Evolutionary conservation across 2,888 invertebrate genomes (phyloP).

Genomic region (Digitonthophagus gazella): DNA sequence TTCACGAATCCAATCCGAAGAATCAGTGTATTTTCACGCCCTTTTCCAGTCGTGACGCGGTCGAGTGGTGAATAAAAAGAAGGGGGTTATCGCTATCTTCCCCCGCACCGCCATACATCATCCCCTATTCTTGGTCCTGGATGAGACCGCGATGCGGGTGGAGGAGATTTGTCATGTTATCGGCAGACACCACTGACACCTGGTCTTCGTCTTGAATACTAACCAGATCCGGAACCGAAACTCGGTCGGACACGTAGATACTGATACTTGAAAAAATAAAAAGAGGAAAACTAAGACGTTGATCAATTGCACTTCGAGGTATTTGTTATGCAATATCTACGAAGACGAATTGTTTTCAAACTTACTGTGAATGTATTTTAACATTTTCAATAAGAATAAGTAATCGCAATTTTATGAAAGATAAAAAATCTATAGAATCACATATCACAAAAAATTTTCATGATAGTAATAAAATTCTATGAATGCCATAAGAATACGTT

Average conservation of each 20-base stretch:
- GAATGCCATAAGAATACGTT: too few species aligned
- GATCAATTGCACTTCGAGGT: neutral
- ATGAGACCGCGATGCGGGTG: constrained; percentile 34
- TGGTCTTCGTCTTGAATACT: constrained; percentile 34
- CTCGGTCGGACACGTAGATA: neutral
- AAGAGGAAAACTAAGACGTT: neutral
- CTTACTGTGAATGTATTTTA: neutral
- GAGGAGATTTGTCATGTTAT: constrained; percentile 38
- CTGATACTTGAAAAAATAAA: neutral
- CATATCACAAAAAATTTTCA: too few species aligned
- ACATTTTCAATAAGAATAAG: too few species aligned
- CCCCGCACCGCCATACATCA: constrained; percentile 1
- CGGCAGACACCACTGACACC: constrained; percentile 35
- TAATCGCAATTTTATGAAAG: too few species aligned
- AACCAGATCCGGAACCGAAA: constrained; percentile 20
- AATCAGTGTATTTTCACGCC: neutral
- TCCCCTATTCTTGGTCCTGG: neutral
- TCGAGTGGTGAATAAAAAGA: neutral
- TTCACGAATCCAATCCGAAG: neutral
- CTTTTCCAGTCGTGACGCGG: neutral
- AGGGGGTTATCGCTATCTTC: neutral
- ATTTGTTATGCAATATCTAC: neutral
- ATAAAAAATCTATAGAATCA: too few species aligned
- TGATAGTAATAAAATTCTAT: too few species aligned
- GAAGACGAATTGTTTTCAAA: neutral